Evolutionary conservation across 2,797 vertebrate species (phyloP).

Genomic region (Cheirogaleus major): DNA sequence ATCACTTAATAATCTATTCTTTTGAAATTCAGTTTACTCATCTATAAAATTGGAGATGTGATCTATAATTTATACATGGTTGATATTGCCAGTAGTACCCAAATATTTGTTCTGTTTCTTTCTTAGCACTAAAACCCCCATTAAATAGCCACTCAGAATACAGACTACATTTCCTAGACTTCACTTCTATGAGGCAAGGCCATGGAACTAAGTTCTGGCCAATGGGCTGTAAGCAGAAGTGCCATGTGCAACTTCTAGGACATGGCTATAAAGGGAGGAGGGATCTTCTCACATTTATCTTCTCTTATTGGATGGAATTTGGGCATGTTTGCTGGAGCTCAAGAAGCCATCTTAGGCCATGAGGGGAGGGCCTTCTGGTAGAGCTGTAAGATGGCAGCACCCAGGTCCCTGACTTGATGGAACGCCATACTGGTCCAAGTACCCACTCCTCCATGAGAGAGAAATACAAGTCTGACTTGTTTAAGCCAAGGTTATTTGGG

Average conservation of each 20-base stretch:
- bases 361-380: neutral
- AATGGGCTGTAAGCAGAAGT: neutral
- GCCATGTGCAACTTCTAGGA: neutral
- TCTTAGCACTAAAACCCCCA: neutral
- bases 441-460: neutral
- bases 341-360: neutral
- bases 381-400: neutral
- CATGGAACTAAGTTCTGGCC: neutral
- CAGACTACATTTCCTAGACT: neutral
- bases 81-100: neutral
- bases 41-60: neutral
- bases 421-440: neutral
- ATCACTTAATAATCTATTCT: neutral
- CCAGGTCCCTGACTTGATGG: neutral
- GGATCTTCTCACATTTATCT: neutral
- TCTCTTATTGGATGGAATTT: neutral
- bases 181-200: neutral
- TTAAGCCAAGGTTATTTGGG: neutral
- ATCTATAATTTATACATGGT: neutral
- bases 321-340: neutral
- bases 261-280: neutral
- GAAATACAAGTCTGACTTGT: neutral
- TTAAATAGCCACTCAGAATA: neutral
- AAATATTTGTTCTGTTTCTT: neutral
- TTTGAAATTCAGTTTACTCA: neutral